Conservation (phyloP, 1,140 invertebrate genomes). For the Formica selysi region DNA sequence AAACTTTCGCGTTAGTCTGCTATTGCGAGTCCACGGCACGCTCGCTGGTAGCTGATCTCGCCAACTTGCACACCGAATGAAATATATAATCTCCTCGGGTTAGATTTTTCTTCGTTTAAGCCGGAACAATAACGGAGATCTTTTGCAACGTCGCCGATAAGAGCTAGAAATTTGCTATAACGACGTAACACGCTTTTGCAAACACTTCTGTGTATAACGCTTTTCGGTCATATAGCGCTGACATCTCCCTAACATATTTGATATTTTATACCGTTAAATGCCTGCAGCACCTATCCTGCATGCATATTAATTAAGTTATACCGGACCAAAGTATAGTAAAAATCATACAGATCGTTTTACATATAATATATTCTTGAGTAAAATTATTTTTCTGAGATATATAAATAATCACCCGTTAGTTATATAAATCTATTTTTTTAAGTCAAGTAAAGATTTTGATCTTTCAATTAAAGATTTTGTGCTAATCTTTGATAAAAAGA, state of each 20-base stretch:
- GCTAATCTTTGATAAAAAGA: not conserved
- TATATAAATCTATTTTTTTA: not conserved
- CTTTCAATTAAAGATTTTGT: slow-evolving; percentile 6
- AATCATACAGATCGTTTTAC: not conserved
- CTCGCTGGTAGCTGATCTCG: slow-evolving; percentile 34
- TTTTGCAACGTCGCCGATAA: slow-evolving; percentile 61
- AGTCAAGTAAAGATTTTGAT: not conserved
- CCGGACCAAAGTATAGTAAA: slow-evolving; percentile 27
- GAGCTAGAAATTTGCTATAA: slow-evolving; percentile 20
- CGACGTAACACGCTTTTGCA: slow-evolving; percentile 40
- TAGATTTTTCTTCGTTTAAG: slow-evolving; percentile 64
- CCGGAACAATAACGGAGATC: slow-evolving; percentile 61
- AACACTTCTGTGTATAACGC: not conserved
- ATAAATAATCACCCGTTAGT: slow-evolving; percentile 5
- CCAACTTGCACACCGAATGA: slow-evolving; percentile 53
- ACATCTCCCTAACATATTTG: slow-evolving; percentile 29
- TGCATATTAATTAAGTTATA: slow-evolving; percentile 55
- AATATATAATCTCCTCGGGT: slow-evolving; percentile 42
- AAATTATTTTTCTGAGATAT: slow-evolving; percentile 25
- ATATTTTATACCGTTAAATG: slow-evolving; percentile 55
- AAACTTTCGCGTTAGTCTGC: slow-evolving; percentile 58
- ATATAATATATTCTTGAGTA: slow-evolving; percentile 3
- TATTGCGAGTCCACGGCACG: slow-evolving; percentile 53
- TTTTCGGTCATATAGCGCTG: slow-evolving; percentile 32
- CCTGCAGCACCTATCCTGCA: slow-evolving; percentile 26